These are phyloP conservation scores for Atta texana DNA, from an alignment of 1,140 invertebrate genomes.

Conservation along the genomic window DNA sequence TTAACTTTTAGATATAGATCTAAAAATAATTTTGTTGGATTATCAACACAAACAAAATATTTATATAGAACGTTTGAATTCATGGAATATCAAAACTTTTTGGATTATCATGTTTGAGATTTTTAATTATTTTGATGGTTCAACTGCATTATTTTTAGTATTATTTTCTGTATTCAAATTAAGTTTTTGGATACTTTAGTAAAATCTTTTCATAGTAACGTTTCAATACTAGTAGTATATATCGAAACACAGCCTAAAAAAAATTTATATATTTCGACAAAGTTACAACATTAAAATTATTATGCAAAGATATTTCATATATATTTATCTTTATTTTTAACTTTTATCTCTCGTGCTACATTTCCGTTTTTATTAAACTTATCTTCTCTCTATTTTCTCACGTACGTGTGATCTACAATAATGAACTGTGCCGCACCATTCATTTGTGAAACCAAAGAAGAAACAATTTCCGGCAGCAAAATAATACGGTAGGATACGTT, in stretches of 20 bases:
- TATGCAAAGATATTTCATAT: background rate
- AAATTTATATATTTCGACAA: background rate
- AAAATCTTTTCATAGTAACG: too few species aligned
- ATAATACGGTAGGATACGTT: background rate
- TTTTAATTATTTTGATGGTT: too few species aligned
- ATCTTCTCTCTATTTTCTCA: background rate
- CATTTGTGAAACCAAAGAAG: background rate
- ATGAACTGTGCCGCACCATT: background rate
- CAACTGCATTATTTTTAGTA: background rate
- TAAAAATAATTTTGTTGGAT: too few species aligned
- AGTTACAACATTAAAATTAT: background rate
- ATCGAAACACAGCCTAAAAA: too few species aligned
- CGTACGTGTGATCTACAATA: background rate
- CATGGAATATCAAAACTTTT: too few species aligned
- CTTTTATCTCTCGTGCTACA: background rate
- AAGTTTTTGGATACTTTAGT: too few species aligned
- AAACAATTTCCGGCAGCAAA: background rate
- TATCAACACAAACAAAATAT: too few species aligned
- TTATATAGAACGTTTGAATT: too few species aligned
- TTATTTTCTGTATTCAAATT: too few species aligned
- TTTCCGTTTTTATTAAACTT: constrained; percentile 35
- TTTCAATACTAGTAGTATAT: too few species aligned
- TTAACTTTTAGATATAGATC: too few species aligned
- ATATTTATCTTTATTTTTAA: background rate
- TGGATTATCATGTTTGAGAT: too few species aligned